A percentile compares a stretch with the other conserved stretches of the same genome.
phyloP scores from a whole-genome alignment of 37 sponge, comb jelly and placozoan species.

The Lycopodina hypogea region DNA sequence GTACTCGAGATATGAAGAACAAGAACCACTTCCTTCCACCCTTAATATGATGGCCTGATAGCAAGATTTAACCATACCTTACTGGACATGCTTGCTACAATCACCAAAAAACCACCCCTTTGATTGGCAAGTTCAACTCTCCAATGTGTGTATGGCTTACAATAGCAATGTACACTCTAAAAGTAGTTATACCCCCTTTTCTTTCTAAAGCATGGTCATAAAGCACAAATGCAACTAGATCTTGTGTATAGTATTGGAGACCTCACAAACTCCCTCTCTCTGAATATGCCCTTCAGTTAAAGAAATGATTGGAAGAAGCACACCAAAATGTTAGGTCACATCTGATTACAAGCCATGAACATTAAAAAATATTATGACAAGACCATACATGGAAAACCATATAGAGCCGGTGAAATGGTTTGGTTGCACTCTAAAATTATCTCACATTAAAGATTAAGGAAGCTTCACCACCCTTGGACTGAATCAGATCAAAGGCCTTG shows the following conservation, averaged over 20 bases:
- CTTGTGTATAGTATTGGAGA: no score
- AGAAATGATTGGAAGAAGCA: no score
- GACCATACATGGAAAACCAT: constrained; percentile 48
- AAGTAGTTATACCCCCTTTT: constrained; percentile 27
- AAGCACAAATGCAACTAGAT: constrained; percentile 38
- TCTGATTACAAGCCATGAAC: neutral
- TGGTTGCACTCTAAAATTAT: constrained; percentile 51
- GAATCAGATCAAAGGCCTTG: constrained; percentile 13
- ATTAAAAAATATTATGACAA: constrained; percentile 9
- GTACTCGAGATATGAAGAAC: constrained; percentile 31
- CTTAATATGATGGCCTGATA: constrained; percentile 62
- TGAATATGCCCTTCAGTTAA: constrained; percentile 46
- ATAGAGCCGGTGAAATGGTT: constrained; percentile 44
- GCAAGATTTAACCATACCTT: constrained; percentile 54
- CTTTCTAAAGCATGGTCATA: constrained; percentile 53
- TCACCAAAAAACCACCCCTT: neutral
- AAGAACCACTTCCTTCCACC: constrained; percentile 41
- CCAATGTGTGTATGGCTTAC: no score
- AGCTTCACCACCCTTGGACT: no score
- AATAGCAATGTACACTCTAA: constrained; percentile 34
- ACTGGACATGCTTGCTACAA: constrained; percentile 20
- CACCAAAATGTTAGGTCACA: no score
- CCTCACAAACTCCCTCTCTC: neutral
- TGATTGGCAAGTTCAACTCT: constrained; percentile 36
- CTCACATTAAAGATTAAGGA: constrained; percentile 22